phyloP scores from a whole-genome alignment of 1,140 invertebrate genomes.

The Bombus pascuorum region DNA sequence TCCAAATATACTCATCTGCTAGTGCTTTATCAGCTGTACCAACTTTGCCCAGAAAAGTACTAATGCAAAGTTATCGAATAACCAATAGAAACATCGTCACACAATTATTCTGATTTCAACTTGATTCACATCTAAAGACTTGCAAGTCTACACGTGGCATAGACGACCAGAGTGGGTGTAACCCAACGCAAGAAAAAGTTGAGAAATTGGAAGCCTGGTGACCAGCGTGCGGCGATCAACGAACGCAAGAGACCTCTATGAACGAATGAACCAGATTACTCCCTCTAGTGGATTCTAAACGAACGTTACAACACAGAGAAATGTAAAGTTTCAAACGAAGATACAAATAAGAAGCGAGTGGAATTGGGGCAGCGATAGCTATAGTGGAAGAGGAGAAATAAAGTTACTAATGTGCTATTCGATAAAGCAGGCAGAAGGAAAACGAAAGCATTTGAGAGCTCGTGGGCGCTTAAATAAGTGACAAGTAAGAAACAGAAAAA shows the following conservation, averaged over 20 bases:
- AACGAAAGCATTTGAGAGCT: constrained; percentile 73
- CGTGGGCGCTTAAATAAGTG: constrained; percentile 53
- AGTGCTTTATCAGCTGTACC: background rate
- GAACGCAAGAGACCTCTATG: constrained; percentile 25
- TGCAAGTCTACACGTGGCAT: constrained; percentile 7
- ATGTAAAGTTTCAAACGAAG: constrained; percentile 10
- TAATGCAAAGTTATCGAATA: background rate
- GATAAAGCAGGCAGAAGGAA: constrained; percentile 27
- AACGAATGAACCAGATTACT: constrained; percentile 19
- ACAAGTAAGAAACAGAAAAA: constrained; percentile 17
- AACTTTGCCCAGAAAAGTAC: background rate
- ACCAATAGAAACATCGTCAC: background rate
- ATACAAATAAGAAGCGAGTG: background rate
- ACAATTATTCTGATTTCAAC: background rate
- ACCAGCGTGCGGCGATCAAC: constrained; percentile 59
- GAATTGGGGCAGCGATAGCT: background rate
- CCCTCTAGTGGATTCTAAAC: constrained; percentile 26
- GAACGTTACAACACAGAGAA: background rate
- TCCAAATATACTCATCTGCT: too few species aligned
- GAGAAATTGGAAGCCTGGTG: constrained; percentile 33
- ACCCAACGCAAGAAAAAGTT: background rate
- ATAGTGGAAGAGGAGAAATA: constrained; percentile 1
- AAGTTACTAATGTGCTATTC: background rate
- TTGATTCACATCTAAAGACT: background rate
- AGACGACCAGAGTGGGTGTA: background rate